Percentiles rank a stretch among this genome's conserved stretches.
Evolutionary conservation across 1,140 invertebrate genomes (phyloP).

Genomic region (Tribolium madens): DNA sequence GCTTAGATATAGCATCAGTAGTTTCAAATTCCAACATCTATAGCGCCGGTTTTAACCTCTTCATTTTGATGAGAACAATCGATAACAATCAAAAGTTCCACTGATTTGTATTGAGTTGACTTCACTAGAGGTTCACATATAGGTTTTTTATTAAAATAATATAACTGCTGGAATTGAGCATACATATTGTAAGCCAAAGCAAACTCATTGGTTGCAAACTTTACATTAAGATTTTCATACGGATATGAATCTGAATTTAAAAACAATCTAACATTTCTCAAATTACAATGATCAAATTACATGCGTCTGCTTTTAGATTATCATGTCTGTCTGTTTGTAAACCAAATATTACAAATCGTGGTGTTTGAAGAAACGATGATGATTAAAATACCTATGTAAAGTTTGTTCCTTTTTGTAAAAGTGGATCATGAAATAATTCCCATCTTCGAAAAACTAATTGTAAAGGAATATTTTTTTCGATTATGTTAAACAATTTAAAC

Average conservation of each 20-base stretch:
- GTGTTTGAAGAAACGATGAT: constrained; percentile 46
- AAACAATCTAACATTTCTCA: constrained; percentile 56
- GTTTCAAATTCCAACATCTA: too few relatives aligned
- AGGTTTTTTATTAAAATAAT: not conserved
- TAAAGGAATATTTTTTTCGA: constrained; percentile 46
- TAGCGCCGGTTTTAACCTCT: not conserved
- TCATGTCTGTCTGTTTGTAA: constrained; percentile 53
- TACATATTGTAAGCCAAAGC: constrained; percentile 57
- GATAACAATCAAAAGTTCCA: constrained; percentile 48
- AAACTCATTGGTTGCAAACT: constrained; percentile 50
- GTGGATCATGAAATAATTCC: constrained; percentile 58
- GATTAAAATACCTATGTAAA: constrained; percentile 54
- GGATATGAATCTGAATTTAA: constrained; percentile 59
- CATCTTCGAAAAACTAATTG: constrained; percentile 58
- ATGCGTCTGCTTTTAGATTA: constrained; percentile 39
- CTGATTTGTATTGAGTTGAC: not conserved
- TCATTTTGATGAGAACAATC: constrained; percentile 56
- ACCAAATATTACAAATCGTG: constrained; percentile 51
- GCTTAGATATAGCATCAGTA: too few relatives aligned
- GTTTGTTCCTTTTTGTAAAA: constrained; percentile 48
- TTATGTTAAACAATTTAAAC: constrained; percentile 37
- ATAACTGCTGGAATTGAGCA: constrained; percentile 54
- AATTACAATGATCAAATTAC: constrained; percentile 57
- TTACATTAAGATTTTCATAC: constrained; percentile 59
- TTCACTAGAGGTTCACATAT: constrained; percentile 15